These are phyloP conservation scores for Nannoperca australis DNA, from an alignment of 2,797 vertebrate species.

Conservation along the genomic window DNA sequence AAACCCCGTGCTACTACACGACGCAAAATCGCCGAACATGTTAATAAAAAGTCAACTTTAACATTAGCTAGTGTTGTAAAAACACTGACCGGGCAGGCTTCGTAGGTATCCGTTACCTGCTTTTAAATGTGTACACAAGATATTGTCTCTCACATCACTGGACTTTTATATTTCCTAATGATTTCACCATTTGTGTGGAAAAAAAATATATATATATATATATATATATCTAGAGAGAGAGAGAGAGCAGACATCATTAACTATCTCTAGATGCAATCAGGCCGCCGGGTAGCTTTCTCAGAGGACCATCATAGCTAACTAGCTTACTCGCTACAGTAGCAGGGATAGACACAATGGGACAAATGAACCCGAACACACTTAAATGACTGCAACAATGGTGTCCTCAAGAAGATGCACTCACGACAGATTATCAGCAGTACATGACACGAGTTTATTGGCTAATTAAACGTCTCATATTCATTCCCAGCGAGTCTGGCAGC, in stretches of 20 bases:
- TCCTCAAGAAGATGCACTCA: not conserved
- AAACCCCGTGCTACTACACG: no score
- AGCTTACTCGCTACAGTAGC: conserved; percentile 25
- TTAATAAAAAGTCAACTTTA: no score
- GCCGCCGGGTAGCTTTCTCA: conserved; percentile 30
- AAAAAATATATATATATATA: no score
- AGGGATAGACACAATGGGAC: not conserved
- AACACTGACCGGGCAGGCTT: conserved; percentile 8
- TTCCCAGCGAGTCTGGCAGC: conserved; percentile 2
- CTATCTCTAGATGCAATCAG: not conserved
- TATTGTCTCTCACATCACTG: rapidly evolving
- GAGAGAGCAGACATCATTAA: not conserved
- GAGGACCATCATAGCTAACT: conserved; percentile 51
- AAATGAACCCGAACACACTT: not conserved
- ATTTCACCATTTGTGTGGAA: not conserved
- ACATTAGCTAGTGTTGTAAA: not conserved
- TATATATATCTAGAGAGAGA: no score
- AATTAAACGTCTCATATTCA: not conserved
- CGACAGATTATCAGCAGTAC: rapidly evolving
- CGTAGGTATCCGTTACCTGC: not conserved
- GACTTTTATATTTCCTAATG: rapidly evolving
- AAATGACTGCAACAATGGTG: not conserved
- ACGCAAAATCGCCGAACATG: no score
- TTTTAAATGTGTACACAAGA: not conserved
- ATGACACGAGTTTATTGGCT: not conserved